Evolutionary conservation across 2,113 vertebrate genomes (phyloP).

Genomic region (Malurus alboscapulatus): DNA sequence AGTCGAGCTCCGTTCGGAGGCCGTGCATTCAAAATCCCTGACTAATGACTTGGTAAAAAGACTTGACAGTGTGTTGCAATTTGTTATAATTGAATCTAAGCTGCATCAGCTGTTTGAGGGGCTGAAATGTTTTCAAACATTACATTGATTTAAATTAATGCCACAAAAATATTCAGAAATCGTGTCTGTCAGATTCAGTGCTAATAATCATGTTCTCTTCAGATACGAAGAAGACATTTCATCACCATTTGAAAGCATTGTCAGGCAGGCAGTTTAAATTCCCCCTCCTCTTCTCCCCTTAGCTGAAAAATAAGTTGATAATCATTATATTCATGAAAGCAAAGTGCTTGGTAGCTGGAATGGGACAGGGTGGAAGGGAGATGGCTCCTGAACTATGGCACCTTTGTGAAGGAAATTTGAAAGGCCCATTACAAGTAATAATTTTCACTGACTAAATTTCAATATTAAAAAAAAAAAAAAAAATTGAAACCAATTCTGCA

Average conservation of each 20-base stretch:
- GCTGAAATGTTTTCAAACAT: slow-evolving; percentile 83
- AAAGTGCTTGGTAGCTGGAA: background rate
- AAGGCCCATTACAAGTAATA: background rate
- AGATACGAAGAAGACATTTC: slow-evolving; percentile 54
- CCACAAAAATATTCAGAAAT: slow-evolving; percentile 66
- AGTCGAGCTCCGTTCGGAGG: slow-evolving; percentile 61
- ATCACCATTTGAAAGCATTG: slow-evolving; percentile 62
- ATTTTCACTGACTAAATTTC: background rate
- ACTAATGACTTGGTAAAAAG: slow-evolving; percentile 89
- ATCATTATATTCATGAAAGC: background rate
- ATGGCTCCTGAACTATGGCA: background rate
- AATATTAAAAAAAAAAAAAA: background rate
- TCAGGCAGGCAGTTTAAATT: slow-evolving; percentile 53
- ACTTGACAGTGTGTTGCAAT: slow-evolving; percentile 83
- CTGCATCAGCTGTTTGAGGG: slow-evolving; percentile 86
- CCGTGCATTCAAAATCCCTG: slow-evolving; percentile 74
- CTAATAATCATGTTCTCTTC: slow-evolving; percentile 62
- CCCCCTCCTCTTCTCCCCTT: background rate
- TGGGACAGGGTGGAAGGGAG: background rate
- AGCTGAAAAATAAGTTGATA: slow-evolving; percentile 47
- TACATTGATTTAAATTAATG: slow-evolving; percentile 84
- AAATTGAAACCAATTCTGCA: slow-evolving; percentile 13
- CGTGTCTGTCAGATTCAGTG: slow-evolving; percentile 63
- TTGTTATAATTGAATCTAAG: slow-evolving; percentile 87
- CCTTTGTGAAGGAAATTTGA: background rate